Percentiles rank a stretch among this genome's conserved stretches.
Conservation (phyloP, 1,140 invertebrate genomes). For the Panulirus ornatus region DNA sequence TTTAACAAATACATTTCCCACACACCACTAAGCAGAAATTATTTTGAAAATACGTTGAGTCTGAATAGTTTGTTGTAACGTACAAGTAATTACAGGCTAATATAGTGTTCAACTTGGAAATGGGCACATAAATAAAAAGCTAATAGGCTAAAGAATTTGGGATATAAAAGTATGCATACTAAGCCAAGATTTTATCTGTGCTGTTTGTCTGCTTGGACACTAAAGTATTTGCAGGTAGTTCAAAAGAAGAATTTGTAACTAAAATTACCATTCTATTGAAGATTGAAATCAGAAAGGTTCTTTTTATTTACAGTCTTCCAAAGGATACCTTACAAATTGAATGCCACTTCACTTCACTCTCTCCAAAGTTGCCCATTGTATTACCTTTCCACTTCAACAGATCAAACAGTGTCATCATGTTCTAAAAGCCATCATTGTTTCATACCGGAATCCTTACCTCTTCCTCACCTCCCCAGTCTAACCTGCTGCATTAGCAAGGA, state of each 20-base stretch:
- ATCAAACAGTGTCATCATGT: slow-evolving; percentile 57
- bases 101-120: too few relatives aligned
- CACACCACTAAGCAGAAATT: too few relatives aligned
- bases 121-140: too few relatives aligned
- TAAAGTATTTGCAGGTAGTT: not conserved
- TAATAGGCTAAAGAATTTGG: not conserved
- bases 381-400: slow-evolving; percentile 9
- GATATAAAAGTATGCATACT: not conserved
- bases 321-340: slow-evolving; percentile 53
- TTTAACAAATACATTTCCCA: too few relatives aligned
- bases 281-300: not conserved
- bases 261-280: not conserved
- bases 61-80: too few relatives aligned
- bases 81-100: too few relatives aligned
- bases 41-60: too few relatives aligned
- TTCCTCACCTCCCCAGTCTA: slow-evolving; percentile 43
- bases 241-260: not conserved
- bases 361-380: slow-evolving; percentile 43
- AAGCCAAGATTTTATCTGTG: not conserved
- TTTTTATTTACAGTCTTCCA: not conserved
- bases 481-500: slow-evolving; percentile 51
- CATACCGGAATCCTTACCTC: slow-evolving; percentile 33
- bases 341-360: slow-evolving; percentile 41
- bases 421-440: slow-evolving; percentile 35
- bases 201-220: not conserved